Evolutionary conservation across 2,888 invertebrate genomes (phyloP).

Genomic region (Danaus chrysippus): DNA sequence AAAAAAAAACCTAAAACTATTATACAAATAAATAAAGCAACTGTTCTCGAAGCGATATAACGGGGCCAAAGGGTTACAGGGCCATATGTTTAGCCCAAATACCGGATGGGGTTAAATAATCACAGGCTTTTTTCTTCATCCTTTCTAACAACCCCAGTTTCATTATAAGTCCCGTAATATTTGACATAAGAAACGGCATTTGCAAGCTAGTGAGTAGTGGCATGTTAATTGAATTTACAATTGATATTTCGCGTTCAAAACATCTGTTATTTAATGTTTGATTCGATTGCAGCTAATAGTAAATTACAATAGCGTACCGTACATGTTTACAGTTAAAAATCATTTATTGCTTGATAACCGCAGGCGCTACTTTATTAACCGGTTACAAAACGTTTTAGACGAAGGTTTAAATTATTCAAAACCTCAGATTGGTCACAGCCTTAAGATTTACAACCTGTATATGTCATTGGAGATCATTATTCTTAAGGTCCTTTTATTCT

Average conservation of each 20-base stretch:
- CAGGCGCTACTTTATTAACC: slow-evolving; percentile 49
- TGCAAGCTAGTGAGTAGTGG: slow-evolving; percentile 57
- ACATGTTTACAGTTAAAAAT: slow-evolving; percentile 17
- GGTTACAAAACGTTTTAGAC: slow-evolving; percentile 46
- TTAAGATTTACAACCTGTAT: slow-evolving; percentile 58
- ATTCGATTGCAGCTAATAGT: neutral
- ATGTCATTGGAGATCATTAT: slow-evolving; percentile 65
- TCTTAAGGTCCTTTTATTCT: slow-evolving; percentile 59
- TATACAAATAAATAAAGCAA: slow-evolving; percentile 67
- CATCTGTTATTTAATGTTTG: slow-evolving; percentile 8
- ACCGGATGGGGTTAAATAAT: slow-evolving; percentile 78
- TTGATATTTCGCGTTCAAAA: slow-evolving; percentile 44
- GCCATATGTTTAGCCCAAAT: slow-evolving; percentile 63
- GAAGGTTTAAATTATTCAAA: slow-evolving; percentile 54
- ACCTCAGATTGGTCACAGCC: slow-evolving; percentile 71
- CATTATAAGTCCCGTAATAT: slow-evolving; percentile 58
- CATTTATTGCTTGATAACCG: slow-evolving; percentile 40
- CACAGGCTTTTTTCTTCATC: slow-evolving; percentile 64
- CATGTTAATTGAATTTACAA: slow-evolving; percentile 63
- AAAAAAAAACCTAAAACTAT: slow-evolving; percentile 53
- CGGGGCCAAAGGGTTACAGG: slow-evolving; percentile 77
- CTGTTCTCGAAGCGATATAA: slow-evolving; percentile 67
- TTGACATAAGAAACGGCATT: slow-evolving; percentile 60
- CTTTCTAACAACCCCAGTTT: slow-evolving; percentile 59
- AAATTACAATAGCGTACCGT: neutral